Base-by-base conservation (phyloP, 2,113 vertebrate genomes). In the Ranitomeya variabilis region DNA sequence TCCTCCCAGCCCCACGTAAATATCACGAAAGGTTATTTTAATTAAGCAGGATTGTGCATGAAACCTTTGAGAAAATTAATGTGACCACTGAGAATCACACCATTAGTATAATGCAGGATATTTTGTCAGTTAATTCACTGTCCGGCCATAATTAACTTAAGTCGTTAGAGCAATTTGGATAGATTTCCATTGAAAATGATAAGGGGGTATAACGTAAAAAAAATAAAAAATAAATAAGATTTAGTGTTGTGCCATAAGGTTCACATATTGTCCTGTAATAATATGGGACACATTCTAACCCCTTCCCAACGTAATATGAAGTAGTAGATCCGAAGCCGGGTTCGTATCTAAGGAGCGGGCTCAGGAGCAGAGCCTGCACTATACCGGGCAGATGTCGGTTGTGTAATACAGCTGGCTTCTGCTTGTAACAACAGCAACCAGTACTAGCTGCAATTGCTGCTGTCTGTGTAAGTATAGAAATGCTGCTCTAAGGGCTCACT, bases 21-120 rank as follows among this genome's bases (percentile, higher is more conserved):
- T 88, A 88, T 74, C 87, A 88, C 71, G 67, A 59, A 83, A 83
- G 80, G 80, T 88, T 88, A 88, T 83, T 88, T 88, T 88, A 88
- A 88, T 88, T 88, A 88, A 66, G 80, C 80, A 83, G 60, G 80
- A 88, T 26, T 83, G 59, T 76, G 71, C 71, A 79, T 59, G 13
- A 13, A 85, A 79, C 73, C 82, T 89, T 84, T 51, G 60, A 89
- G 60, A 79, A 89, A 89, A 84, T 84, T 54, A 67, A 78, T 78
- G 73, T 67, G 82, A 78, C 74, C 71, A 89, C 21, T 4, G 62
- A 85, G 74, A 79, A n/a, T 89, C 82, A 69, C 81, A 84, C 87
- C 80, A 84, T 85, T 79, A 85, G n/a, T 26, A 79, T 84, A 69
- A 67, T 7, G 18, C 45, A n/a, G 71, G 81, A 69, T 79, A 69